Percentiles rank a stretch among this genome's conserved stretches.
These are phyloP conservation scores for Watsonalla cultraria DNA, from an alignment of 2,888 invertebrate genomes.

Conservation along the genomic window DNA sequence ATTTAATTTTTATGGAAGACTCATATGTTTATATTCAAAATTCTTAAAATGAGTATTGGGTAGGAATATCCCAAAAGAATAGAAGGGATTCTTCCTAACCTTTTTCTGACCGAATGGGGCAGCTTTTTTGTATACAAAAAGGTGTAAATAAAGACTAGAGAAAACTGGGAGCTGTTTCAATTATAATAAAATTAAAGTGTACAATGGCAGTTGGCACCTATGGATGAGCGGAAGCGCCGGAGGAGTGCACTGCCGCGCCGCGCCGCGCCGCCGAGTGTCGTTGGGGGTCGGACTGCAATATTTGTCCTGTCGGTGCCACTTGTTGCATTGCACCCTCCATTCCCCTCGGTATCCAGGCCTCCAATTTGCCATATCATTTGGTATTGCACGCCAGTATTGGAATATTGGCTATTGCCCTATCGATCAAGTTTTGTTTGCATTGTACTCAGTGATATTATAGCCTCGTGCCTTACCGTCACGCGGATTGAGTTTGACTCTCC, in stretches of 20 bases:
- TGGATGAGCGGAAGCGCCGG: constrained; percentile 23
- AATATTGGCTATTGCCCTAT: not conserved
- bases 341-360: not conserved
- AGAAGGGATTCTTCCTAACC: too few relatives aligned
- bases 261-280: constrained; percentile 5
- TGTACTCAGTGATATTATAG: too few relatives aligned
- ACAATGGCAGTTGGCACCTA: constrained; percentile 15
- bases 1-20: too few relatives aligned
- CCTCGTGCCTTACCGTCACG: too few relatives aligned
- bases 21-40: too few relatives aligned
- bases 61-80: too few relatives aligned
- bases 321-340: constrained; percentile 16
- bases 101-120: too few relatives aligned
- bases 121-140: too few relatives aligned
- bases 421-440: not conserved
- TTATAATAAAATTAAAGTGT: constrained; percentile 5
- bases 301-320: constrained; percentile 26
- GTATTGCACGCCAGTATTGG: constrained; percentile 9
- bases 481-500: too few relatives aligned
- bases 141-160: too few relatives aligned
- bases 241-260: constrained; percentile 29
- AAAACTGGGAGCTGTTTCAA: not conserved
- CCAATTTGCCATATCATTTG: not conserved
- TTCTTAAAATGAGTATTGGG: too few relatives aligned
- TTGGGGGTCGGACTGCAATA: constrained; percentile 17